A percentile compares a stretch with the other conserved stretches of the same genome.
phyloP scores from a whole-genome alignment of 2,113 vertebrate genomes.

The Cinclus mexicanus region DNA sequence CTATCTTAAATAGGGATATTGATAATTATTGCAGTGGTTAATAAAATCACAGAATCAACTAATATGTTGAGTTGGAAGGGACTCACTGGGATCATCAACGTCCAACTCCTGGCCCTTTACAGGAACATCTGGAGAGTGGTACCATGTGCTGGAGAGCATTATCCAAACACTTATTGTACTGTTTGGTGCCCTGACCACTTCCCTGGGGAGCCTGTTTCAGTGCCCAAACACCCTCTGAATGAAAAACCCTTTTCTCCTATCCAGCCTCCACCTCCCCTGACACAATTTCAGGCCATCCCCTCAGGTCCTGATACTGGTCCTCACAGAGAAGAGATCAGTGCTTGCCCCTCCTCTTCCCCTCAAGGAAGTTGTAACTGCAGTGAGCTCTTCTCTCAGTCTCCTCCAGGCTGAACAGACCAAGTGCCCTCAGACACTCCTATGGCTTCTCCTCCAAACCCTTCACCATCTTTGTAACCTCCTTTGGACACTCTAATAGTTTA shows the following conservation, averaged over 20 bases:
- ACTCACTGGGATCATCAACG: neutral
- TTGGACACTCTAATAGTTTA: neutral
- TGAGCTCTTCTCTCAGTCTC: neutral
- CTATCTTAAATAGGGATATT: neutral
- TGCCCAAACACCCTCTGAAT: neutral
- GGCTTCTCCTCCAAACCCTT: fast-evolving
- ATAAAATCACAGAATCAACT: neutral
- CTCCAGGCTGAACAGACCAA: neutral
- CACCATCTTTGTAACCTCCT: neutral
- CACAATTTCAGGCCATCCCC: neutral
- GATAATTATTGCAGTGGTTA: neutral
- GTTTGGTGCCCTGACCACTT: neutral
- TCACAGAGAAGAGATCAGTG: neutral
- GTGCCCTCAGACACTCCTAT: neutral
- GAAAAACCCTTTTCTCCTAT: neutral
- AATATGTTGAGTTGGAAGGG: neutral
- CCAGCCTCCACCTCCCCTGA: neutral
- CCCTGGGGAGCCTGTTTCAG: fast-evolving
- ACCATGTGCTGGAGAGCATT: neutral
- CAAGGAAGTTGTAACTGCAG: neutral
- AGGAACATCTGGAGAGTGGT: neutral
- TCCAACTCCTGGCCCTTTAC: neutral
- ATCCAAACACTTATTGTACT: neutral
- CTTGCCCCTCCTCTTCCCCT: neutral
- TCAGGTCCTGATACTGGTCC: neutral